Base-by-base conservation (phyloP, 2,797 vertebrate genomes). In the Chaetodon trifasciatus region DNA sequence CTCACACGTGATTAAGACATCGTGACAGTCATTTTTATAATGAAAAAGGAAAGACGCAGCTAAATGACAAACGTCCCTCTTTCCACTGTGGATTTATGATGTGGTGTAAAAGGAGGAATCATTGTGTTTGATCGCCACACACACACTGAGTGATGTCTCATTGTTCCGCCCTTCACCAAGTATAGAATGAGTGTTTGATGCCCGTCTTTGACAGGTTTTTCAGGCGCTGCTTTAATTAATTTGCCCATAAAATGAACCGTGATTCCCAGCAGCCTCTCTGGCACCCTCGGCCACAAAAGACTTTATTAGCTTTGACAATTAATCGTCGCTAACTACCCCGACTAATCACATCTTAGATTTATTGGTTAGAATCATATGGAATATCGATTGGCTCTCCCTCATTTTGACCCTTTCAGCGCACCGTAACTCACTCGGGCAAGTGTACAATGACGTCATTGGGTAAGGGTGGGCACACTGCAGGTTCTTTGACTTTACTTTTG, bases 261-360 rank as follows among this genome's bases (percentile, higher is more conserved):
- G 76, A 85, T 91, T 94, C 87, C 86, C 88, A 72, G 86, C 91
- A 94, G 90, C 87, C 90, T 91, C 88, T 88, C 87, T 76, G 88
- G 91, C 86, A 91, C 87, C 90, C 63, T 80, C 70, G 76, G 80
- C 63, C 60, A 83, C 79, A 74, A 76, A 88, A 67, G 70, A 88
- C 90, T 95, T 95, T 95, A 96, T 95, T 94, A 93, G 92, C 84
- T 82, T 64, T 89, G 91, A 86, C 92, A 92, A 94, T 95, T 95
- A 96, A 95, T 95, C 78, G 92, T 70, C 56, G 63, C 89, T 94
- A 94, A 95, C 91, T 93, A 91, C 91, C 91, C 70, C 66, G 89
- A 94, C 94, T 94, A 93, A 95, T 94, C 79, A 83, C 81, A 76
- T 44, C 71, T 49, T n/a, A 79, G 87, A 94, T 95, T 94, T 93